Conservation (phyloP, 2,113 vertebrate species). For the Osmerus mordax region DNA sequence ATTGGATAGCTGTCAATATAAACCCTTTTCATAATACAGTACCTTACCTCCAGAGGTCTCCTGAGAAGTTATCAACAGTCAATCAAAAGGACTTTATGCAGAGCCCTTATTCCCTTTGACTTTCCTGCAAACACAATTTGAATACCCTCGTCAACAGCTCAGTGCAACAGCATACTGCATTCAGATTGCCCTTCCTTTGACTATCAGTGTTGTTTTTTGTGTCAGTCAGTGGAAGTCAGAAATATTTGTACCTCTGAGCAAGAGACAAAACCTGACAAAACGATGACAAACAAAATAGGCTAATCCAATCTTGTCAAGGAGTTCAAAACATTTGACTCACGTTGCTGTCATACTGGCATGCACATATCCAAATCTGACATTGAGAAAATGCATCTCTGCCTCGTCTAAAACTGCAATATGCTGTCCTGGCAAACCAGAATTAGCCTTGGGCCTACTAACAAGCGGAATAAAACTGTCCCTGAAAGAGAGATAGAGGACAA, state of each 20-base stretch:
- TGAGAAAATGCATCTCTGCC: not conserved
- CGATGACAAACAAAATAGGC: not conserved
- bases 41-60: conserved; percentile 67
- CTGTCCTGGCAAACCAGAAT: not conserved
- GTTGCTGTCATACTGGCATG: not conserved
- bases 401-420: not conserved
- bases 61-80: conserved; percentile 62
- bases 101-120: conserved; percentile 50
- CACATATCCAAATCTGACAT: not conserved
- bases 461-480: not conserved
- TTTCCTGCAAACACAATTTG: conserved; percentile 59
- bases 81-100: conserved; percentile 69
- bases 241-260: conserved; percentile 21
- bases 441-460: not conserved
- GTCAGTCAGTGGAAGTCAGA: conserved; percentile 46
- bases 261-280: not conserved
- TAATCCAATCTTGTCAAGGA: not conserved
- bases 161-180: conserved; percentile 52
- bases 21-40: conserved; percentile 63
- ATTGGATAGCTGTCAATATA: conserved; percentile 62
- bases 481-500: not conserved
- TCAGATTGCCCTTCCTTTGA: conserved; percentile 47
- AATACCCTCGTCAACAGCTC: conserved; percentile 50
- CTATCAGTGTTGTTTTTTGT: conserved; percentile 34
- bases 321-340: conserved; percentile 2